These are phyloP conservation scores for Oscheius sp. DNA, from an alignment of 2,888 invertebrate genomes.

Conservation along the genomic window DNA sequence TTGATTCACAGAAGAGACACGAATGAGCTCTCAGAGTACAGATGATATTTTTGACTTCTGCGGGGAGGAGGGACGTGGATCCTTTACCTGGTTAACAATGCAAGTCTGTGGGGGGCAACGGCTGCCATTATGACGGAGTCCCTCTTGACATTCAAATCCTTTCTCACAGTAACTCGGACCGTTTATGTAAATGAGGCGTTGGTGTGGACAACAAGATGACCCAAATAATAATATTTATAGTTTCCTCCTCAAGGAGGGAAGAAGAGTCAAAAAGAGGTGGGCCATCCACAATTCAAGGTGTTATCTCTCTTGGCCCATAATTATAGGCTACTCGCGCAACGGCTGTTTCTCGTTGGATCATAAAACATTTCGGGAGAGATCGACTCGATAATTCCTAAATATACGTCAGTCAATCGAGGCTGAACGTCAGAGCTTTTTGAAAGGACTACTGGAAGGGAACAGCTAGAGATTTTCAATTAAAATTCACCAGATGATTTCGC, in stretches of 20 bases:
- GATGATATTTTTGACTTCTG: too few relatives aligned
- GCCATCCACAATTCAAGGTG: background rate
- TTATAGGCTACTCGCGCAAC: conserved; percentile 12
- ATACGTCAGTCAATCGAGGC: too few relatives aligned
- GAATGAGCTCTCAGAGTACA: background rate
- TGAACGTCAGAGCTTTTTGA: too few relatives aligned
- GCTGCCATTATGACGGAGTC: conserved; percentile 7
- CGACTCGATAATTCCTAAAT: too few relatives aligned
- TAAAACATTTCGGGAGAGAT: too few relatives aligned
- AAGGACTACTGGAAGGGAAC: too few relatives aligned
- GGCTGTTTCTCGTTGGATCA: conserved; percentile 9
- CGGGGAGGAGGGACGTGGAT: too few relatives aligned
- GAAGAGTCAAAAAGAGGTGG: background rate
- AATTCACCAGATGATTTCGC: too few relatives aligned
- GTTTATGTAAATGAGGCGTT: conserved; percentile 14
- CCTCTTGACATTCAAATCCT: conserved; percentile 27
- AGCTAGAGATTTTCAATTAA: too few relatives aligned
- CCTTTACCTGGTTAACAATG: background rate
- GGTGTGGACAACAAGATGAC: background rate
- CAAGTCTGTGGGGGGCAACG: conserved; percentile 9
- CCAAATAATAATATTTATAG: background rate
- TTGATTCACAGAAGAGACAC: background rate
- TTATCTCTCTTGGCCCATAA: conserved; percentile 6
- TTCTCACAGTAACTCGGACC: conserved; percentile 13
- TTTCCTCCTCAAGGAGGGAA: background rate